These are phyloP conservation scores for Noturus placidus DNA, from an alignment of 2,113 vertebrate species.

Conservation along the genomic window DNA sequence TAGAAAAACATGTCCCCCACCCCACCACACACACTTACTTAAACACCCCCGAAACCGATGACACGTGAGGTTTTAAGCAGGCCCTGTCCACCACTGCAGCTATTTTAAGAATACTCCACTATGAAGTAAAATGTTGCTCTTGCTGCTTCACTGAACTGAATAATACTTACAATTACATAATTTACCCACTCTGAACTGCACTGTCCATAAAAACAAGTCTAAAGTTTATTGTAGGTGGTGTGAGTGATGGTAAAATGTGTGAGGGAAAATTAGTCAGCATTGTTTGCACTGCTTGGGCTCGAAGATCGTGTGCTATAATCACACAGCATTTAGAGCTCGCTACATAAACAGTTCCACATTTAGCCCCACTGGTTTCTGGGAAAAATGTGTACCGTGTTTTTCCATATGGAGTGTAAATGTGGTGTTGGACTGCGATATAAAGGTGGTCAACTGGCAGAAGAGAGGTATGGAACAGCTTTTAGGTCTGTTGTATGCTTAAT, in stretches of 20 bases:
- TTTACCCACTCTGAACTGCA: slow-evolving; percentile 30
- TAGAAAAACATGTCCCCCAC: neutral
- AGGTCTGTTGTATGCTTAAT: neutral
- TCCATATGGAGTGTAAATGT: neutral
- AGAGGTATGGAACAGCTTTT: neutral
- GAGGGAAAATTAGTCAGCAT: neutral
- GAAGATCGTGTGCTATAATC: slow-evolving; percentile 9
- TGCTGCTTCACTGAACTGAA: slow-evolving; percentile 36
- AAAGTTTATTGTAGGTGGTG: neutral
- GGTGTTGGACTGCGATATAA: neutral
- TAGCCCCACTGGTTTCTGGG: neutral
- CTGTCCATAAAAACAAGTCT: neutral
- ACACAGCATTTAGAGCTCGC: neutral
- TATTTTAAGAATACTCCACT: slow-evolving; percentile 25
- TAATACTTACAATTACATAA: slow-evolving; percentile 32
- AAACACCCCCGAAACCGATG: neutral
- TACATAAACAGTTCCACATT: slow-evolving; percentile 27
- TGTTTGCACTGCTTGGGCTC: neutral
- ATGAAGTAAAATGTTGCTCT: slow-evolving; percentile 25
- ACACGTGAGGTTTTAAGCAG: neutral
- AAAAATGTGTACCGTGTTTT: neutral
- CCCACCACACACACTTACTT: neutral
- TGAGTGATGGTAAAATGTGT: neutral
- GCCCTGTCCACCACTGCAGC: slow-evolving; percentile 17
- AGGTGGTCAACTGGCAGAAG: neutral